phyloP scores from a whole-genome alignment of 2,888 invertebrate species.

The Xestia sexstrigata region DNA sequence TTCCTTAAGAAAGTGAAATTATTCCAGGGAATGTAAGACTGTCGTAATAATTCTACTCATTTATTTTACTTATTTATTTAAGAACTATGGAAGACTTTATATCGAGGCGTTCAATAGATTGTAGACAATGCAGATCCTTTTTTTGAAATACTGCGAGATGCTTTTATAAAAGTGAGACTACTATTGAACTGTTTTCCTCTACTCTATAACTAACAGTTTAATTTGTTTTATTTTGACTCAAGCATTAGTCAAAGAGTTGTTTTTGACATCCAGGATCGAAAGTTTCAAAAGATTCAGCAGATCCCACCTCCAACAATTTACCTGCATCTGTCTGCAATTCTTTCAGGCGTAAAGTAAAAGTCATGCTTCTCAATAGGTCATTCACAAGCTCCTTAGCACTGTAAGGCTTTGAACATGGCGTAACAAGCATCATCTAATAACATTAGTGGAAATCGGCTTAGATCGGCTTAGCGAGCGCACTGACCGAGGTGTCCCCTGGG shows the following conservation, averaged over 20 bases:
- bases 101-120: conserved; percentile 15
- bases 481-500: conserved; percentile 48
- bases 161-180: neutral
- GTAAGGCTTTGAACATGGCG: conserved; percentile 44
- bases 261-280: neutral
- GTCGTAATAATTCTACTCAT: conserved; percentile 23
- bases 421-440: conserved; percentile 55
- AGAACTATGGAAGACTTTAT: neutral
- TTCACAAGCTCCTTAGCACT: conserved; percentile 52
- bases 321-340: neutral
- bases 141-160: neutral
- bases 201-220: neutral
- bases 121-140: conserved; percentile 21
- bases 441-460: conserved; percentile 64
- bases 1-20: neutral
- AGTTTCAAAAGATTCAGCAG: neutral
- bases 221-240: neutral
- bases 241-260: neutral
- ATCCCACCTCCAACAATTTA: neutral
- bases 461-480: conserved; percentile 51
- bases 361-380: conserved; percentile 42
- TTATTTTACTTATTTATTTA: too few relatives aligned
- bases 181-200: neutral
- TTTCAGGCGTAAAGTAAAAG: neutral
- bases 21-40: conserved; percentile 2